Evolutionary conservation across 2,113 vertebrate genomes (phyloP), one percentile per base, ranked within the genome.

Genomic region (Grus americana): DNA sequence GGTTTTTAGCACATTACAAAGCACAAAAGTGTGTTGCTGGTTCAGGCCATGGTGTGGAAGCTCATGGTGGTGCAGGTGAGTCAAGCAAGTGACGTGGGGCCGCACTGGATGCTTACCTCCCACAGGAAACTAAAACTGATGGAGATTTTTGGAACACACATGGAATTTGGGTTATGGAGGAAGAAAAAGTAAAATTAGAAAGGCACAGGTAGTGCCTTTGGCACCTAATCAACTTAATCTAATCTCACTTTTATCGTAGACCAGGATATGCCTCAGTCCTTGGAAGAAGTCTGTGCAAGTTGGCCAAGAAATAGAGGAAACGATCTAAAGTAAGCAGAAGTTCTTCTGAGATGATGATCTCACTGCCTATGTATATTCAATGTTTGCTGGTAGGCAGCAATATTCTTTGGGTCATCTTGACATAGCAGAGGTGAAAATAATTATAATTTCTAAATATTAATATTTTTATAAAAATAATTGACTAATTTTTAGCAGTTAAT

Each of bases 41-140:
- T 42, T 46, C 19, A 59, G 30, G 19, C 11, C 24, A 0, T 1
- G 23, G 15, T 11, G 18, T 59, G 63, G 74, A 22, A 70, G 34
- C 22, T 86, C 42, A 24, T 21, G 22, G 22, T 29, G 38, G 12
- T 46, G 36, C 4, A 7, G 29, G 15, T 19, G 42, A 50, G n/a
- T 12, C 5, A 4, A 42, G 61, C 38, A 58, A 71, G 30, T 4
- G 7, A 4, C 0, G 2, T 15, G 26, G 15, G 36, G 20, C 16
- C 27, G 22, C 50, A 1, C 2, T 5, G 59, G n/a, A 2, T 50
- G 0, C 6, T 59, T 23, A 4, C 3, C 6, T 91, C 26, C 26
- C 40, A 11, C 15, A 3, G 30, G 11, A 57, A 20, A 10, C 11
- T 52, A 36, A 72, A 65, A 57, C 4, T 0, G 0, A 6, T 11